Percentiles rank a stretch among this genome's conserved stretches.
phyloP scores from a whole-genome alignment of 2,797 vertebrate genomes.

The Acanthurus leucopareius region DNA sequence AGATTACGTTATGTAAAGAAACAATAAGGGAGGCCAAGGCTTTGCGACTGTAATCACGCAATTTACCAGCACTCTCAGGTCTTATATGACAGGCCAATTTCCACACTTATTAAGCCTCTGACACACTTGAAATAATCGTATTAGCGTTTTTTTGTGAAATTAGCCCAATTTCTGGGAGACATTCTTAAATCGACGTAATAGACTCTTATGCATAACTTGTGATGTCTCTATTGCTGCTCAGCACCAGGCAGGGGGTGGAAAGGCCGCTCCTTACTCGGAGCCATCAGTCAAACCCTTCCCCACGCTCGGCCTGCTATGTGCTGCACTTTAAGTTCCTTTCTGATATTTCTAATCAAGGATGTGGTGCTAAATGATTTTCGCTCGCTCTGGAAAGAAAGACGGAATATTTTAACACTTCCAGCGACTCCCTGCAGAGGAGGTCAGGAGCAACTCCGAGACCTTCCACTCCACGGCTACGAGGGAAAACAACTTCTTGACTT shows the following conservation, averaged over 20 bases:
- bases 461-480: constrained; percentile 66
- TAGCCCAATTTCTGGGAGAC: constrained; percentile 83
- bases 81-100: constrained; percentile 91
- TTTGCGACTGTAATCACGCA: constrained; percentile 85
- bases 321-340: constrained; percentile 35
- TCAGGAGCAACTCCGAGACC: constrained; percentile 51
- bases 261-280: constrained; percentile 53
- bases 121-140: constrained; percentile 91
- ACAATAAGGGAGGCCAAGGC: constrained; percentile 85
- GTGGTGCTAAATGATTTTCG: constrained; percentile 52
- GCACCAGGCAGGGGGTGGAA: constrained; percentile 72
- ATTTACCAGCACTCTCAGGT: constrained; percentile 87
- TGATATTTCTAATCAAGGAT: constrained; percentile 53
- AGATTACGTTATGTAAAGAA: constrained; percentile 90
- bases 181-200: constrained; percentile 72
- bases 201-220: constrained; percentile 74
- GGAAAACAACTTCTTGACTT: constrained; percentile 74
- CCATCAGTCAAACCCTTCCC: constrained; percentile 68
- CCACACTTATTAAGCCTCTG: constrained; percentile 91
- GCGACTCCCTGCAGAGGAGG: constrained; percentile 32
- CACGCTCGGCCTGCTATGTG: constrained; percentile 36
- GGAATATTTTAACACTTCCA: constrained; percentile 68
- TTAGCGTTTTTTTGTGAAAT: constrained; percentile 87
- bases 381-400: constrained; percentile 49
- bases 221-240: constrained; percentile 82